A percentile compares a stretch with the other conserved stretches of the same genome.
Conservation (phyloP, 2,113 vertebrate genomes). For the Phoenicopterus ruber region DNA sequence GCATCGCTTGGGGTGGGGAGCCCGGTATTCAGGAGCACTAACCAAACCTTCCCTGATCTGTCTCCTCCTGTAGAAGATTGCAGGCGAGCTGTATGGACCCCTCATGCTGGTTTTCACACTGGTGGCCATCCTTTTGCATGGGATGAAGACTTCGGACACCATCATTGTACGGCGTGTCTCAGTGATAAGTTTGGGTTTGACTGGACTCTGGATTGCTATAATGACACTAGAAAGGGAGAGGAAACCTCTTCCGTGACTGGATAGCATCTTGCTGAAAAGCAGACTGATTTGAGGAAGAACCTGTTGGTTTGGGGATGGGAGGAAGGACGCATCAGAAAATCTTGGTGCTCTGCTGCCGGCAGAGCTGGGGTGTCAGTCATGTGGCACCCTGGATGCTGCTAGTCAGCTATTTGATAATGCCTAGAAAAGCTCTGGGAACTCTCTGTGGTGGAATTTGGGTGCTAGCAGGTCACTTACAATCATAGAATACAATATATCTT, state of each 20-base stretch:
- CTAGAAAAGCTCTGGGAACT: neutral
- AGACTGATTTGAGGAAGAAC: neutral
- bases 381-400: neutral
- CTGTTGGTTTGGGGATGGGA: neutral
- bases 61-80: constrained; percentile 84
- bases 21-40: neutral
- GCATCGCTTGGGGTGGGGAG: fast-evolving
- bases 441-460: neutral
- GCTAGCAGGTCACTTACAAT: neutral
- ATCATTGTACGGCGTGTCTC: constrained; percentile 83
- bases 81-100: constrained; percentile 94
- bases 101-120: constrained; percentile 98
- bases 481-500: neutral
- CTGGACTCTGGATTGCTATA: neutral
- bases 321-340: neutral
- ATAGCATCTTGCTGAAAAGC: neutral
- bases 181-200: neutral
- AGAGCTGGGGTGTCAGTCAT: neutral
- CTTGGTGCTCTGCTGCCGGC: neutral
- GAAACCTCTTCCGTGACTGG: neutral
- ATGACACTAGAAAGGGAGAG: neutral
- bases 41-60: neutral
- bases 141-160: constrained; percentile 97
- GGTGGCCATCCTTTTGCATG: constrained; percentile 95
- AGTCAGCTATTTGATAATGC: neutral